Conservation (phyloP, 2,113 vertebrate species). For the Xiphophorus maculatus region DNA sequence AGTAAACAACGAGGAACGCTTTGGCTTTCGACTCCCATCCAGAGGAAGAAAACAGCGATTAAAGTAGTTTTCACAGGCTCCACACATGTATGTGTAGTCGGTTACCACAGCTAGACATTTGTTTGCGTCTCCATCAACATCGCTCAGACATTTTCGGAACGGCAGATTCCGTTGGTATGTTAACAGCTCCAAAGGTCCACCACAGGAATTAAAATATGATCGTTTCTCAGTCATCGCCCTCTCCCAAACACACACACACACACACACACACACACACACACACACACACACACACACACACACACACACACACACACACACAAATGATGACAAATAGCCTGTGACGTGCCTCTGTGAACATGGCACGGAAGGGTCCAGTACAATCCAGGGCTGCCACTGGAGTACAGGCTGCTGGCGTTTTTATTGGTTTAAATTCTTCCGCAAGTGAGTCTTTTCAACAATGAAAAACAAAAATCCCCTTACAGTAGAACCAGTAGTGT, state of each 20-base stretch:
- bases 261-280: slow-evolving; percentile 39
- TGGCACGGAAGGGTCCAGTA: slow-evolving; percentile 75
- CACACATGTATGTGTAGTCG: not conserved
- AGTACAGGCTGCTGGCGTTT: slow-evolving; percentile 9
- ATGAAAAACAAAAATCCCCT: not conserved
- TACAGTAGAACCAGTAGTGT: not conserved
- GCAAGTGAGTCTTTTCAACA: not conserved
- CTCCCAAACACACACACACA: slow-evolving; percentile 53
- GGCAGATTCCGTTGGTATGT: not conserved
- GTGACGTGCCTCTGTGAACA: slow-evolving; percentile 74
- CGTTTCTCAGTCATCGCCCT: slow-evolving; percentile 56
- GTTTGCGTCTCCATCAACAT: not conserved
- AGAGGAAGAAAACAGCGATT: too few species aligned
- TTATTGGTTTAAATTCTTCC: not conserved
- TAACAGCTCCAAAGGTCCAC: slow-evolving; percentile 11
- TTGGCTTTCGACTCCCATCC: too few species aligned
- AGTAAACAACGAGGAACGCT: too few species aligned
- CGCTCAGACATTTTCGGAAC: not conserved
- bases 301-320: slow-evolving; percentile 42
- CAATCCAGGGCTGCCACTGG: slow-evolving; percentile 48
- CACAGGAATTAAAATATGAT: slow-evolving; percentile 61
- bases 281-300: slow-evolving; percentile 45
- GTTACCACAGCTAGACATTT: not conserved
- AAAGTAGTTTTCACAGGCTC: not conserved
- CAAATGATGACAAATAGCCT: slow-evolving; percentile 76